A percentile compares a stretch with the other conserved stretches of the same genome.
phyloP scores from a whole-genome alignment of 1,140 invertebrate species.

The Meloidogyne exigua region DNA sequence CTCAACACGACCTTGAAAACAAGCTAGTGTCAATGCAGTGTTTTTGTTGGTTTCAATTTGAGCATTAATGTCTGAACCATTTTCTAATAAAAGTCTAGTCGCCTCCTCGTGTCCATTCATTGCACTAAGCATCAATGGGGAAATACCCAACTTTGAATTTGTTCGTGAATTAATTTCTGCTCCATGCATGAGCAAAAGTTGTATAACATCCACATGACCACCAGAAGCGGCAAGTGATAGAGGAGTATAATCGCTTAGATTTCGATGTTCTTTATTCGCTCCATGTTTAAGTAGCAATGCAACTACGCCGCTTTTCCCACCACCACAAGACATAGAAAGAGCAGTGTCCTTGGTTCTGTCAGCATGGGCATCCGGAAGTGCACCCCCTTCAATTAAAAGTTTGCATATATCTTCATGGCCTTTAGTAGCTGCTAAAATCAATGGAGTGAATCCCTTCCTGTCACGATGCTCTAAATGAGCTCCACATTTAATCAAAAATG shows the following conservation, averaged over 20 bases:
- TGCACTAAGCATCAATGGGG: slow-evolving; percentile 95
- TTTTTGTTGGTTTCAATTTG: slow-evolving; percentile 99
- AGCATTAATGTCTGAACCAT: slow-evolving; percentile 99
- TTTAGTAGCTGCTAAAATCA: slow-evolving; percentile 92
- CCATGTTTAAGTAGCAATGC: slow-evolving; percentile 77
- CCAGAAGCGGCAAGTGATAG: slow-evolving; percentile 93
- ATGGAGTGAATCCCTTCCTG: slow-evolving; percentile 96
- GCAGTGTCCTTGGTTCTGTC: slow-evolving; percentile 98
- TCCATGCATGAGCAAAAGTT: slow-evolving; percentile 82
- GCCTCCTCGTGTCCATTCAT: slow-evolving; percentile 91
- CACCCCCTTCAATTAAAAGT: slow-evolving; percentile 83
- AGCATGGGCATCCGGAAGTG: slow-evolving; percentile 94
- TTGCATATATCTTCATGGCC: slow-evolving; percentile 93
- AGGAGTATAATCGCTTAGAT: slow-evolving; percentile 98
- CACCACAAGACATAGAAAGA: slow-evolving; percentile 91
- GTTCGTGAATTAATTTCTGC: slow-evolving; percentile 91
- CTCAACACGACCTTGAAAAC: slow-evolving; percentile 97
- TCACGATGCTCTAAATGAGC: slow-evolving; percentile 97
- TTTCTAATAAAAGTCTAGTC: slow-evolving; percentile 89
- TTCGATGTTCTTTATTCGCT: slow-evolving; percentile 92
- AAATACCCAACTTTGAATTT: slow-evolving; percentile 65
- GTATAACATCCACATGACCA: slow-evolving; percentile 97
- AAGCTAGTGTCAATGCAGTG: slow-evolving; percentile 94
- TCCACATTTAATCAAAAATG: slow-evolving; percentile 75
- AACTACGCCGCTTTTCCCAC: slow-evolving; percentile 87